Base-by-base conservation (phyloP, 2,888 invertebrate species). In the Andricus curvator region DNA sequence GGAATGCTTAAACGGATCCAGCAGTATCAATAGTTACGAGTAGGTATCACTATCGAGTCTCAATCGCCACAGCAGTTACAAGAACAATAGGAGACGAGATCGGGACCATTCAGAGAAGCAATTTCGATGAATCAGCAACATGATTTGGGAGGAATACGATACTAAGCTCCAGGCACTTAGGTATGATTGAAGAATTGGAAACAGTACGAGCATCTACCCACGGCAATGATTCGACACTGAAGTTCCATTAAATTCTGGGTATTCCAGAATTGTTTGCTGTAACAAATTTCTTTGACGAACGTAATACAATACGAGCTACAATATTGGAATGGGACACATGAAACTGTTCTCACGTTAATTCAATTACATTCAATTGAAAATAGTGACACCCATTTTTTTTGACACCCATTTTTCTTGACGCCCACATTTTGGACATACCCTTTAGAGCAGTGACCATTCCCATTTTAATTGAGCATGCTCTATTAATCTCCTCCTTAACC, bases 111-210 rank as follows among this genome's bases (percentile, higher is more conserved):
- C 37, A 13, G 66, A 41, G n/a, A 66, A 66, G n/a, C n/a, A 33
- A 66, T 66, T 66, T 22, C 37, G 66, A 66, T 66, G 66, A 66
- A 41, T 66, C 66, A 66, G 66, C 66, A 66, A 66, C 37, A 66
- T 4, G 65, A 65, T 29, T 65, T 62, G 65, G 33, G 65, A 65
- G 65, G 29, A 65, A 65, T 65, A 65, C 65, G 65, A 65, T 65
- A 37, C 20, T 20, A 2, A 66, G 37, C n/a, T 66, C 20, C 20
- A 37, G n/a, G 37, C 37, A 37, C n/a, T 66, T 37, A 37, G 41
- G 66, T 37, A 66, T 66, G 66, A 66, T 66, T 66, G 41, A 66
- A 66, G 66, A 66, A 66, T 41, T 33, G 66, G 11, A n/a, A 66
- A 66, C 66, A 37, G n/a, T n/a, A 20, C n/a, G n/a, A 66, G 66